Evolutionary conservation across 2,113 vertebrate genomes (phyloP).

Genomic region (Microcebus murinus): DNA sequence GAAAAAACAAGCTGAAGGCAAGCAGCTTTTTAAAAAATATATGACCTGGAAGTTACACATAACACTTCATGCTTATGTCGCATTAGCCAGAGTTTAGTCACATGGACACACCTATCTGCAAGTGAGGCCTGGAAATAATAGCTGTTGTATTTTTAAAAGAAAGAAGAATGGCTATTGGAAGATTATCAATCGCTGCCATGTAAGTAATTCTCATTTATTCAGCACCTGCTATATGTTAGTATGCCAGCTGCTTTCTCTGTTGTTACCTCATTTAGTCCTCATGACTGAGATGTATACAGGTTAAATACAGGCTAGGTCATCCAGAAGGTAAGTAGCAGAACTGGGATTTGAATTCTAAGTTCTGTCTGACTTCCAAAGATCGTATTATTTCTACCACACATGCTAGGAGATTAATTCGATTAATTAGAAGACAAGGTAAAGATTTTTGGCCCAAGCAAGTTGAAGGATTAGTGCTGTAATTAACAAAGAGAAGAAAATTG

Average conservation of each 20-base stretch:
- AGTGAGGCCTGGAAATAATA: background rate
- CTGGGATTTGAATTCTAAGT: background rate
- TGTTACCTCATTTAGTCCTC: background rate
- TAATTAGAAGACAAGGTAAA: background rate
- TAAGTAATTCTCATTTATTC: background rate
- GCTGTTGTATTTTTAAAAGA: slow-evolving; percentile 23
- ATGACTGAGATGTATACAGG: background rate
- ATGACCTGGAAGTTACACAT: background rate
- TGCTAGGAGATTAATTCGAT: background rate
- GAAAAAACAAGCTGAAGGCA: background rate
- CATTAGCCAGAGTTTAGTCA: background rate
- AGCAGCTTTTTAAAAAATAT: background rate
- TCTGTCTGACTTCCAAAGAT: background rate
- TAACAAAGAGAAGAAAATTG: background rate
- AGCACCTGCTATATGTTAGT: background rate
- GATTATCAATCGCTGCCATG: background rate
- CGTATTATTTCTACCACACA: background rate
- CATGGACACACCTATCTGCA: background rate
- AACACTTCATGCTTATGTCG: background rate
- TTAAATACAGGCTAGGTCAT: background rate
- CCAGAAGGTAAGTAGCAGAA: background rate
- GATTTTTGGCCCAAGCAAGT: background rate
- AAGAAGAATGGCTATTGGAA: background rate
- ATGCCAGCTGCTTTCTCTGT: background rate
- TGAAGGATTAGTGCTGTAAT: background rate